Conservation (phyloP, 2,888 invertebrate species). For the Liposcelis brunnea region DNA sequence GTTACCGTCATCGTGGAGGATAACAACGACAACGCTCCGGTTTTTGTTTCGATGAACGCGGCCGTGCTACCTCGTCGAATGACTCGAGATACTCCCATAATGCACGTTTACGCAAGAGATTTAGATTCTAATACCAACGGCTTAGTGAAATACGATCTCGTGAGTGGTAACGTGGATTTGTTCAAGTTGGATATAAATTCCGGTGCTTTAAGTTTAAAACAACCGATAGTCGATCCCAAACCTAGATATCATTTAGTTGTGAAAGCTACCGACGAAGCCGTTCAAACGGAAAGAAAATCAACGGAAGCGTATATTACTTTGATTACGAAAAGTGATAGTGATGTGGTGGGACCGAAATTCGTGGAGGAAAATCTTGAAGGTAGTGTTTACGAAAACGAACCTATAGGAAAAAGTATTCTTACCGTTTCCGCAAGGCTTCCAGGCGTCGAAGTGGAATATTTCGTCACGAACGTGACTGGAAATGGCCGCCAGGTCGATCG, state of each 20-base stretch:
- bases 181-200: conserved; percentile 67
- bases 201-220: conserved; percentile 51
- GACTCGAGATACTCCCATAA: conserved; percentile 45
- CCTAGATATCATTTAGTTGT: conserved; percentile 66
- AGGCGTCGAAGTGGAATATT: conserved; percentile 63
- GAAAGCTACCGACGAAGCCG: conserved; percentile 83
- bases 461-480: conserved; percentile 40
- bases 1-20: conserved; percentile 88
- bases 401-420: conserved; percentile 67
- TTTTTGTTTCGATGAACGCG: conserved; percentile 82
- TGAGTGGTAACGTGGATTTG: conserved; percentile 54
- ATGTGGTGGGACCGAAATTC: conserved; percentile 34
- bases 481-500: conserved; percentile 63
- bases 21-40: conserved; percentile 82
- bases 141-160: conserved; percentile 74
- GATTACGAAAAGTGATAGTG: conserved; percentile 45
- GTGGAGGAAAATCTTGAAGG: conserved; percentile 52
- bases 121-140: conserved; percentile 85
- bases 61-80: conserved; percentile 45
- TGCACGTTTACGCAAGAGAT: conserved; percentile 69
- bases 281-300: conserved; percentile 69
- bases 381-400: conserved; percentile 76
- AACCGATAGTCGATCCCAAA: conserved; percentile 30
- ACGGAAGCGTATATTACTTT: conserved; percentile 75
- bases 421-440: conserved; percentile 56